phyloP scores from a whole-genome alignment of 2,113 vertebrate genomes.

The cattle (Bos taurus) region ARS-UCD2.0 NC_037357.1:45321001-45321500 shows the following conservation, averaged over 20 bases:
- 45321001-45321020: slow-evolving; percentile 30
- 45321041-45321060: neutral
- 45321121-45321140: neutral
- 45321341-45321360: neutral
- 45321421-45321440: slow-evolving; percentile 4
- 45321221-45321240: slow-evolving; percentile 19
- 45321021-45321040: slow-evolving; percentile 2
- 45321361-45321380: neutral
- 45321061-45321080: slow-evolving; percentile 3
- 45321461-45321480: neutral
- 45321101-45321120: slow-evolving; percentile 1
- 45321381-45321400: neutral
- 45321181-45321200: neutral
- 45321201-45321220: neutral
- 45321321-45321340: neutral
- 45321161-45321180: neutral
- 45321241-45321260: slow-evolving; percentile 2
- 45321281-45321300: neutral
- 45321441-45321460: neutral
- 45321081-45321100: neutral
- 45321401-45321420: neutral
- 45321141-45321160: neutral
- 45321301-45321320: neutral
- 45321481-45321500: neutral
- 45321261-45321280: neutral